Conservation (phyloP, 2,797 vertebrate species). For the Onychomys torridus region DNA sequence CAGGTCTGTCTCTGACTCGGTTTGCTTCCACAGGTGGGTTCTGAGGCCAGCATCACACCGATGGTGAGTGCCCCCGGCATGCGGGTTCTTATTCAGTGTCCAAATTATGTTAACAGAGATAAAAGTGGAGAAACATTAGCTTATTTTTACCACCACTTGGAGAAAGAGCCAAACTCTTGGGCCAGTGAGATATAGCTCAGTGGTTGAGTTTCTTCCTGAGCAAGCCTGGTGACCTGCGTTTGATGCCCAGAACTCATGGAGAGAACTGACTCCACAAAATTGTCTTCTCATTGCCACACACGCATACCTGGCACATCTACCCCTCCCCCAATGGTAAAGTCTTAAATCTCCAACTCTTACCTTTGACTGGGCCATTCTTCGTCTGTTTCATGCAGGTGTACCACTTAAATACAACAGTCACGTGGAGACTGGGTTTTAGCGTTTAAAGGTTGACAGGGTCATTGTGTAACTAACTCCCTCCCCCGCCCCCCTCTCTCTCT, state of each 20-base stretch:
- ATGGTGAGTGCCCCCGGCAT: constrained; percentile 7
- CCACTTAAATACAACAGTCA: not conserved
- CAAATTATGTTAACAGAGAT: constrained; percentile 3
- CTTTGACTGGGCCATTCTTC: not conserved
- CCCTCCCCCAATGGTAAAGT: not conserved
- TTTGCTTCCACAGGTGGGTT: not conserved
- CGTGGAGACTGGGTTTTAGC: not conserved
- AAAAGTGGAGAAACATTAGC: constrained; percentile 11
- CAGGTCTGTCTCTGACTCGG: not conserved
- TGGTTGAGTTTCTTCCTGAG: not conserved
- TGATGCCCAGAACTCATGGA: not conserved
- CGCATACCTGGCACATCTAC: not conserved
- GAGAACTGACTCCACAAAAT: not conserved
- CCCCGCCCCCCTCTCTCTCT: no score
- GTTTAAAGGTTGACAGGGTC: not conserved
- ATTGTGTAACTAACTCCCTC: not conserved
- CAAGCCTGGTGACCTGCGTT: not conserved
- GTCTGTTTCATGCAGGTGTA: not conserved
- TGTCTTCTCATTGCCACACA: not conserved
- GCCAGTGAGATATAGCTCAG: not conserved
- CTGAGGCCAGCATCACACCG: not conserved
- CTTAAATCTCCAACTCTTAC: not conserved
- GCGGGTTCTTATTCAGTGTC: constrained; percentile 44
- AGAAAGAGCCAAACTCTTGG: not conserved
- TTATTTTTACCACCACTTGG: not conserved